Conservation (phyloP, 2,888 invertebrate genomes). For the Callimorpha dominula region DNA sequence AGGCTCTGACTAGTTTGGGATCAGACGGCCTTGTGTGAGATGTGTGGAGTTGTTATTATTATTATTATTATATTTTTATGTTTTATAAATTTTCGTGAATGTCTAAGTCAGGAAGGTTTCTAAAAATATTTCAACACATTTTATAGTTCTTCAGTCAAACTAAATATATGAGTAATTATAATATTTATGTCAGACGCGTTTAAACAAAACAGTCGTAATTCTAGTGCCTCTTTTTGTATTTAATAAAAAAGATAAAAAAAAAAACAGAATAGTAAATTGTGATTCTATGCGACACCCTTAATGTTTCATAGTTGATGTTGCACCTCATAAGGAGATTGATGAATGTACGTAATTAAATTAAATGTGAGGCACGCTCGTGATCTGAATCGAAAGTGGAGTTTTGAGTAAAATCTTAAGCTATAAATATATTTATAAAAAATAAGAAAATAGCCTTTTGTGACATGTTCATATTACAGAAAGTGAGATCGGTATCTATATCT, state of each 20-base stretch:
- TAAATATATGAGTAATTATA: background rate
- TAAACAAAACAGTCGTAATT: too few relatives aligned
- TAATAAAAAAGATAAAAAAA: background rate
- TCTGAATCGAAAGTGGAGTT: slow-evolving; percentile 47
- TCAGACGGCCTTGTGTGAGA: too few relatives aligned
- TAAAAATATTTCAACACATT: background rate
- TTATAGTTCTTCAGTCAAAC: background rate
- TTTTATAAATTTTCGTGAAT: background rate
- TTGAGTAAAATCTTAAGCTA: slow-evolving; percentile 7
- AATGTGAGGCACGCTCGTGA: slow-evolving; percentile 47
- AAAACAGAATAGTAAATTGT: background rate
- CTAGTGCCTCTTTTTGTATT: too few relatives aligned
- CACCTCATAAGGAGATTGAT: slow-evolving; percentile 34
- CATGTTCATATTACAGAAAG: background rate
- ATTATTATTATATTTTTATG: background rate
- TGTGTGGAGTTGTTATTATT: too few relatives aligned
- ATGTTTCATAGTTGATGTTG: slow-evolving; percentile 20
- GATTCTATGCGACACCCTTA: slow-evolving; percentile 26
- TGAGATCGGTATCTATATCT: background rate
- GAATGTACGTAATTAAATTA: slow-evolving; percentile 40
- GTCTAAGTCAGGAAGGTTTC: background rate
- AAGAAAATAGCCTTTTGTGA: background rate
- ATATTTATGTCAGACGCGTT: background rate
- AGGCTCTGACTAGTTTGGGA: too few relatives aligned
- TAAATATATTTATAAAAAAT: background rate